phyloP scores from a whole-genome alignment of 2,113 vertebrate genomes.

The Paratilapia polleni region DNA sequence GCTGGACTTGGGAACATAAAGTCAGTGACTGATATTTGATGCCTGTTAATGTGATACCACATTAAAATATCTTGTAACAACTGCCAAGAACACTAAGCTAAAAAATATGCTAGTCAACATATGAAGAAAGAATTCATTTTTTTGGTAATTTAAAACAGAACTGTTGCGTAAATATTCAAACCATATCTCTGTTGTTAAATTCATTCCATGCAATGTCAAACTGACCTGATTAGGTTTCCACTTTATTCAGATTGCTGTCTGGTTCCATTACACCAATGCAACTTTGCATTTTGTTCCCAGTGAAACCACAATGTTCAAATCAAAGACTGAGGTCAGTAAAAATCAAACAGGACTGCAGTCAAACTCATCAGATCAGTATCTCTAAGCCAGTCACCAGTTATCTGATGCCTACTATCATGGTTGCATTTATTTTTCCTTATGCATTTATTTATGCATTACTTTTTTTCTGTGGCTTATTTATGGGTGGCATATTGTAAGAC shows the following conservation, averaged over 20 bases:
- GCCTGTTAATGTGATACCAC: neutral
- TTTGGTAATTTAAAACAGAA: neutral
- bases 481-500: neutral
- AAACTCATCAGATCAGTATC: neutral
- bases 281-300: neutral
- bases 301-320: neutral
- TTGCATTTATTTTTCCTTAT: neutral
- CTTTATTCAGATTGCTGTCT: neutral
- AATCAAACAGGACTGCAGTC: neutral
- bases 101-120: neutral
- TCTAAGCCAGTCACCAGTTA: neutral
- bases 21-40: neutral
- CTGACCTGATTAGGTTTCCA: constrained; percentile 16
- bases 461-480: rapidly evolving
- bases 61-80: neutral
- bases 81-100: neutral
- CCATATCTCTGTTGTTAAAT: constrained; percentile 11
- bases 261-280: neutral
- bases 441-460: neutral
- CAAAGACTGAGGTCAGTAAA: neutral
- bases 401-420: neutral
- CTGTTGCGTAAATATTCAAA: neutral
- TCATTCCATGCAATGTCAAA: constrained; percentile 22
- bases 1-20: neutral
- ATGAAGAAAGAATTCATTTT: neutral